Percentiles rank a stretch among this genome's conserved stretches.
Evolutionary conservation across 2,797 vertebrate species (phyloP).

Genomic region (Urophycis tenuis): DNA sequence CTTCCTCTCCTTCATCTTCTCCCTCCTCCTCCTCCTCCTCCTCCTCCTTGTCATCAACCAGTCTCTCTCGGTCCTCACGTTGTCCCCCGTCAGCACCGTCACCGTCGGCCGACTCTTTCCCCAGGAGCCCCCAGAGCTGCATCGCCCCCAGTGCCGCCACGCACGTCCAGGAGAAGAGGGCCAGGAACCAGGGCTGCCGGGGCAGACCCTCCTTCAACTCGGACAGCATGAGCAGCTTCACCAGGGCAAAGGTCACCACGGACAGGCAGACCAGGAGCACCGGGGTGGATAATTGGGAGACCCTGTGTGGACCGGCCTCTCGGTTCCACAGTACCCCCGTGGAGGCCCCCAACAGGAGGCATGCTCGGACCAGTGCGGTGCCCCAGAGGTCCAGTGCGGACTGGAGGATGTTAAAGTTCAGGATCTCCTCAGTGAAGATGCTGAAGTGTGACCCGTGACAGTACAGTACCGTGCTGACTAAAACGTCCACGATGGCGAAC

Average conservation of each 20-base stretch:
- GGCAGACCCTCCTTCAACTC: slow-evolving; percentile 68
- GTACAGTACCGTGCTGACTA: slow-evolving; percentile 79
- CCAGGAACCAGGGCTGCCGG: slow-evolving; percentile 79
- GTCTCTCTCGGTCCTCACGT: slow-evolving; percentile 53
- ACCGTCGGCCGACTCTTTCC: slow-evolving; percentile 40
- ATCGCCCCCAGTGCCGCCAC: slow-evolving; percentile 64
- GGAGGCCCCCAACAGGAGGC: slow-evolving; percentile 78
- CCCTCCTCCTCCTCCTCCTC: slow-evolving; percentile 18
- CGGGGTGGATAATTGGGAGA: slow-evolving; percentile 57
- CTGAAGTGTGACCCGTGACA: slow-evolving; percentile 60
- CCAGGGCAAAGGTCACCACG: slow-evolving; percentile 75
- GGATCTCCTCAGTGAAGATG: slow-evolving; percentile 70
- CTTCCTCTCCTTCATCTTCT: slow-evolving; percentile 19
- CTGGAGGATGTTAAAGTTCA: slow-evolving; percentile 75
- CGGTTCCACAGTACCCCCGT: slow-evolving; percentile 81
- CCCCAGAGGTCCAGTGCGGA: slow-evolving; percentile 86
- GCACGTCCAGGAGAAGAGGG: slow-evolving; percentile 84
- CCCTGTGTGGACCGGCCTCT: slow-evolving; percentile 73
- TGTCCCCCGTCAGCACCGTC: background rate
- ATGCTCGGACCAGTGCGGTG: slow-evolving; percentile 73
- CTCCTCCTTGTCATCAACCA: slow-evolving; percentile 52
- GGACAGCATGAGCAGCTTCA: slow-evolving; percentile 84
- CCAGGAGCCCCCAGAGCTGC: slow-evolving; percentile 77
- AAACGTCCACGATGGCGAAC: slow-evolving; percentile 69
- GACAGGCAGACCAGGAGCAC: slow-evolving; percentile 72